phyloP scores from a whole-genome alignment of 2,113 vertebrate genomes.

The Pygathrix nemaeus region DNA sequence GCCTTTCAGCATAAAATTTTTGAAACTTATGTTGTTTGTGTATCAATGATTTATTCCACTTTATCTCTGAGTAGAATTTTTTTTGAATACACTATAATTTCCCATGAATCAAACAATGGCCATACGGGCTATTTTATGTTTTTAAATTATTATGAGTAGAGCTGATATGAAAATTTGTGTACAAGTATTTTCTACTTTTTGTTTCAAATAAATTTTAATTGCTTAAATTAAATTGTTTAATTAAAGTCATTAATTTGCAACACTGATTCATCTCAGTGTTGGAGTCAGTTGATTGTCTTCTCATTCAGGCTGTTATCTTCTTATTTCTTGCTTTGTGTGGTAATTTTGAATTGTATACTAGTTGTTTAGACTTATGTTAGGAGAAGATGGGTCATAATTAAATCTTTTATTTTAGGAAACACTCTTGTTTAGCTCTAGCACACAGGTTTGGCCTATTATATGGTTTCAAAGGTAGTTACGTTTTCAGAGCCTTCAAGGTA shows the following conservation, averaged over 20 bases:
- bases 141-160: background rate
- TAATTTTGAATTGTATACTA: background rate
- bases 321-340: background rate
- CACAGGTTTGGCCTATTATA: background rate
- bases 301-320: background rate
- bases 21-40: background rate
- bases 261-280: background rate
- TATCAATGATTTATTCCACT: background rate
- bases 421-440: background rate
- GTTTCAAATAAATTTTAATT: background rate
- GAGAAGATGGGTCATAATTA: background rate
- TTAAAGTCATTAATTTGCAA: too few species aligned
- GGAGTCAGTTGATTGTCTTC: background rate
- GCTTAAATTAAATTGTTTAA: too few species aligned
- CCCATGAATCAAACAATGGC: background rate
- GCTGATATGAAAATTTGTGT: background rate
- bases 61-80: background rate
- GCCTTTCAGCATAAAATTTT: background rate
- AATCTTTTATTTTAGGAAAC: background rate
- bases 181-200: background rate
- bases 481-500: background rate
- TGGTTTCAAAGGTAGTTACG: background rate
- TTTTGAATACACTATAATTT: background rate
- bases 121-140: background rate
- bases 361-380: background rate